Percentiles rank a stretch among this genome's conserved stretches.
phyloP scores from a whole-genome alignment of 2,113 vertebrate species.

The Nothobranchius furzeri region DNA sequence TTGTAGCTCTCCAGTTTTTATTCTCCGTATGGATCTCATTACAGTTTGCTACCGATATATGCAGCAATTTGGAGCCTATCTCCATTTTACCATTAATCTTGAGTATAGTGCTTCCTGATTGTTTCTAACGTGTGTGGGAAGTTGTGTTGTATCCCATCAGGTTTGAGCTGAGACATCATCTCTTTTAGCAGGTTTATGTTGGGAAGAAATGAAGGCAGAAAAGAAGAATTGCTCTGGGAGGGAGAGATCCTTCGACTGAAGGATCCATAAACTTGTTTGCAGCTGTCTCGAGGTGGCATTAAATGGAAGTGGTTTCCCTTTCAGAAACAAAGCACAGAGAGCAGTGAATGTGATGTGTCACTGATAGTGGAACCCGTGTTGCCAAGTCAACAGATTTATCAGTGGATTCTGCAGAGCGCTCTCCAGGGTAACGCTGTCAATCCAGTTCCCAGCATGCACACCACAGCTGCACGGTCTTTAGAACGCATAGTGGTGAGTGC shows the following conservation, averaged over 20 bases:
- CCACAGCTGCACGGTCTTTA: not conserved
- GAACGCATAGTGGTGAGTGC: conserved; percentile 4
- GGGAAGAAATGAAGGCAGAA: not conserved
- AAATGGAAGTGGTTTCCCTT: conserved; percentile 16
- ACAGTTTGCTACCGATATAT: not conserved
- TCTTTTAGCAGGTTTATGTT: not conserved
- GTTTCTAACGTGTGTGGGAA: conserved; percentile 5
- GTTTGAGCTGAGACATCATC: conserved; percentile 4
- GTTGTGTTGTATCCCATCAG: not conserved
- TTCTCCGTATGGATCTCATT: not conserved
- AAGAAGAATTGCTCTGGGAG: not conserved
- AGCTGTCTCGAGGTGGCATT: conserved; percentile 21
- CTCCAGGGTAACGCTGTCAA: conserved; percentile 13
- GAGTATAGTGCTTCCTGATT: conserved; percentile 7
- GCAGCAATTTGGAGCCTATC: not conserved
- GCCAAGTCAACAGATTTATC: conserved; percentile 53
- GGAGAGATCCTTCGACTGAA: conserved; percentile 8
- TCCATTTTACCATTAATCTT: conserved; percentile 5
- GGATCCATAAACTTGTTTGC: conserved; percentile 18
- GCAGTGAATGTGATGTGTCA: conserved; percentile 48
- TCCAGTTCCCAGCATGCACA: not conserved
- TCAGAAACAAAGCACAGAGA: conserved; percentile 39
- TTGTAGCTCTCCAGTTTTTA: not conserved
- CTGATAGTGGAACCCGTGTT: conserved; percentile 37
- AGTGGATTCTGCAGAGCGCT: conserved; percentile 25